Percentiles rank a stretch among this genome's conserved stretches.
phyloP scores from a whole-genome alignment of 1,140 invertebrate species.

The Habropoda laboriosa region DNA sequence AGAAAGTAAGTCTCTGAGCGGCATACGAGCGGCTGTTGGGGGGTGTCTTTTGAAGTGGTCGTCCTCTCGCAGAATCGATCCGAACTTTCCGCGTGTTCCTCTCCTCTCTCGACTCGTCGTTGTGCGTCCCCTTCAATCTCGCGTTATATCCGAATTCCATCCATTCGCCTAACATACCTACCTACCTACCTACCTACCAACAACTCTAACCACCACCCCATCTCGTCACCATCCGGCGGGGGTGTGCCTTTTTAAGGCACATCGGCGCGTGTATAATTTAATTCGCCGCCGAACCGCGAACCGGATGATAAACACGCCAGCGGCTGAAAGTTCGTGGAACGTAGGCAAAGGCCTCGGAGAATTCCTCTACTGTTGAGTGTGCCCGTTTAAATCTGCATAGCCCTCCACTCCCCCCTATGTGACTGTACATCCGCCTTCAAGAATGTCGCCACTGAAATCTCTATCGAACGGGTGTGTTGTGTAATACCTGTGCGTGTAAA shows the following conservation, averaged over 20 bases:
- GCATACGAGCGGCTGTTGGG: background rate
- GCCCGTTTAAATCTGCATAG: slow-evolving; percentile 49
- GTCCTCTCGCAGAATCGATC: slow-evolving; percentile 48
- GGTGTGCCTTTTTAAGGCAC: slow-evolving; percentile 67
- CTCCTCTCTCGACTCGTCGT: too few relatives aligned
- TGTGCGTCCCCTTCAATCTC: slow-evolving; percentile 38
- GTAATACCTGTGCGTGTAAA: background rate
- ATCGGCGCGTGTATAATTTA: slow-evolving; percentile 73
- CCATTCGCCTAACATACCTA: slow-evolving; percentile 13
- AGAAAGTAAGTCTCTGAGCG: slow-evolving; percentile 40
- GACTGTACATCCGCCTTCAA: background rate
- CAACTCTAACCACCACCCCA: background rate
- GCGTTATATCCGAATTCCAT: slow-evolving; percentile 48
- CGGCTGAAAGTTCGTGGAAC: slow-evolving; percentile 66
- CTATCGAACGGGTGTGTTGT: background rate
- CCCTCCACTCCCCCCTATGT: too few relatives aligned
- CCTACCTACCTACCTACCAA: slow-evolving; percentile 8
- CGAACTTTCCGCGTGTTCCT: slow-evolving; percentile 38
- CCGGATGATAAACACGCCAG: slow-evolving; percentile 75
- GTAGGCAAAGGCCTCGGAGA: slow-evolving; percentile 1
- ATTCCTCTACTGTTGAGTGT: background rate
- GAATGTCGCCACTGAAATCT: background rate
- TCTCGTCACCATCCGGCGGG: too few relatives aligned
- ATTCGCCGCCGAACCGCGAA: slow-evolving; percentile 66
- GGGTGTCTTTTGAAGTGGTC: slow-evolving; percentile 49